Percentiles rank a stretch among this genome's conserved stretches.
Conservation (phyloP, 2,113 vertebrate genomes). For the Phyllopteryx taeniolatus region DNA sequence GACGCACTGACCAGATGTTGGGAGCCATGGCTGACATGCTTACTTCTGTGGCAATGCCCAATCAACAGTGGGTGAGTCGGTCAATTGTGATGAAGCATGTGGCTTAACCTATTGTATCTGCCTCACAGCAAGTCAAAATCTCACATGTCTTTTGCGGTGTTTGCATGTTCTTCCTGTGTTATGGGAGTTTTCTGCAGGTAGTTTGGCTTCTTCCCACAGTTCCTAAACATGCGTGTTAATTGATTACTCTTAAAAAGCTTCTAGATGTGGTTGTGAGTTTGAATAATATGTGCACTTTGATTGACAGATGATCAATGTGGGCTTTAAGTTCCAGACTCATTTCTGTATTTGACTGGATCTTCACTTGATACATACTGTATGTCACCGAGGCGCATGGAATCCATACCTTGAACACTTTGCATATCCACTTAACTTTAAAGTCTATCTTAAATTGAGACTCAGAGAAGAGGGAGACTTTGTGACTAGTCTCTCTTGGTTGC, state of each 20-base stretch:
- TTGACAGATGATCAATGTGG: neutral
- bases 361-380: slow-evolving; percentile 9
- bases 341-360: slow-evolving; percentile 25
- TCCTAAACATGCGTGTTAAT: neutral
- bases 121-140: neutral
- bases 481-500: slow-evolving; percentile 50
- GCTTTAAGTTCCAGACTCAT: neutral
- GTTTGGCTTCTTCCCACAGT: neutral
- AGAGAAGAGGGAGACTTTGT: slow-evolving; percentile 6
- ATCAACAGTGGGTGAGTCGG: slow-evolving; percentile 77
- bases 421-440: slow-evolving; percentile 19
- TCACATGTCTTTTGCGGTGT: neutral
- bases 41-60: slow-evolving; percentile 78
- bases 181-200: neutral
- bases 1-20: slow-evolving; percentile 80
- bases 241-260: neutral
- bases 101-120: neutral
- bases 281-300: neutral
- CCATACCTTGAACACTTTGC: slow-evolving; percentile 5
- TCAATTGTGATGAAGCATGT: neutral
- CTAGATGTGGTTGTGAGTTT: neutral
- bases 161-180: neutral
- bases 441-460: slow-evolving; percentile 1
- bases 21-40: slow-evolving; percentile 82
- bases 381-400: neutral